Base-by-base conservation (phyloP, 2,797 vertebrate genomes). In the Sarcoramphus papa region DNA sequence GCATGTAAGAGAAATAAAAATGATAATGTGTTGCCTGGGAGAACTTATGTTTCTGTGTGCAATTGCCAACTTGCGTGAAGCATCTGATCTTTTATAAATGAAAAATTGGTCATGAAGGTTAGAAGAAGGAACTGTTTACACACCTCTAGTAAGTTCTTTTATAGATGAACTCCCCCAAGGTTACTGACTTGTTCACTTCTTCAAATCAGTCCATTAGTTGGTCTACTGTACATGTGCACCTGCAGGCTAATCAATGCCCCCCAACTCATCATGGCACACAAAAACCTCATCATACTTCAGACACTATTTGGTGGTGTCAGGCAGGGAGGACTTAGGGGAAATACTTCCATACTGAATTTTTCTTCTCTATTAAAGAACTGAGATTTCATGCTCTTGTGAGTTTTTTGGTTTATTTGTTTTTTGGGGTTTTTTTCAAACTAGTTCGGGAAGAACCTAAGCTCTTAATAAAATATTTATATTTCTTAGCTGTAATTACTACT, bases 21-120 rank as follows among this genome's bases (percentile, higher is more conserved):
- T 84, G 40, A 81, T 95, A 85, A 92, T 91, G 85, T 91, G 90
- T 75, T 95, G 81, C 75, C 96, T 95, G 96, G 97, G 85, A 94
- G 93, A 93, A 90, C 96, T 97, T 97, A 86, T 25, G 88, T 92
- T 97, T 95, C 95, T 91, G 84, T 88, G 90, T 95, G 77, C 92
- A 92, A 70, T 86, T 96, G 95, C 96, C 97, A 96, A 93, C 91
- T 98, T 96, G 89, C 25, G 76, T 93, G 96, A 97, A 97, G 97
- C 95, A 96, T 97, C 96, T 98, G 88, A 97, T 98, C 97, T 97
- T 97, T 97, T 95, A 92, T 94, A 96, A 88, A 95, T 96, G 95
- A 97, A 95, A 96, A 97, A 97, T 96, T 95, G 97, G 96, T 97
- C 93, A 60, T 65, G 77, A 94, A 96, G 94, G 95, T 86, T 73